Base-by-base conservation (phyloP, 2,797 vertebrate genomes). In the Pantherophis alleghaniensis region DNA sequence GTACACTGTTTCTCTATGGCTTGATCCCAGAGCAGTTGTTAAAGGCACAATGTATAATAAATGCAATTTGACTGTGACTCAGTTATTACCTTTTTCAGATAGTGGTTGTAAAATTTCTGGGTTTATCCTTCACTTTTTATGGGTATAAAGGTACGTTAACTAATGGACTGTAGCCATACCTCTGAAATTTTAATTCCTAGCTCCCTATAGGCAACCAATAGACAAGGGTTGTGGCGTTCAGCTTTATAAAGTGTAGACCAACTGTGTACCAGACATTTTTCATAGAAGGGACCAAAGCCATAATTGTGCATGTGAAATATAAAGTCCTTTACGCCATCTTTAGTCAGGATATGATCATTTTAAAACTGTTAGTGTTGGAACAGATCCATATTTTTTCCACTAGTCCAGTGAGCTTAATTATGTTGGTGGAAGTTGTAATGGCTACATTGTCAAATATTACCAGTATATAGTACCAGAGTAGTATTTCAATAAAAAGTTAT, bases 181-280 rank as follows among this genome's bases (percentile, higher is more conserved):
- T 94, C 91, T 97, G 96, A 96, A 95, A 96, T 96, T 96, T 97
- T 97, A 96, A 97, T 96, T 94, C 93, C 94, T 94, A 57, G 89
- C 89, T 96, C 95, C 92, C 95, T 86, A 92, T 88, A 95, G 96
- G 90, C 96, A 94, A 93, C 95, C 91, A 91, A 59, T 86, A 95
- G 92, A 63, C 93, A 94, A 93, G 88, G 94, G 86, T 94, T 42
- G 94, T 94, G 51, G 24, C 92, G 92, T 93, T 96, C 93, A 93
- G 94, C 63, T 95, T 89, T 94, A 89, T 92, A 90, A 96, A 95
- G 59, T 90, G 55, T 91, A 96, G 87, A 93, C 66, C 92, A 91
- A 74, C 60, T 92, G 32, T 91, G 88, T 96, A 92, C 89, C 7
- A 91, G 91, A 92, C 94, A 92, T 95, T 91, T 97, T 63, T 87